These are phyloP conservation scores for Notarius lentiginosus DNA, from an alignment of 2,113 vertebrate genomes.

Conservation along the genomic window DNA sequence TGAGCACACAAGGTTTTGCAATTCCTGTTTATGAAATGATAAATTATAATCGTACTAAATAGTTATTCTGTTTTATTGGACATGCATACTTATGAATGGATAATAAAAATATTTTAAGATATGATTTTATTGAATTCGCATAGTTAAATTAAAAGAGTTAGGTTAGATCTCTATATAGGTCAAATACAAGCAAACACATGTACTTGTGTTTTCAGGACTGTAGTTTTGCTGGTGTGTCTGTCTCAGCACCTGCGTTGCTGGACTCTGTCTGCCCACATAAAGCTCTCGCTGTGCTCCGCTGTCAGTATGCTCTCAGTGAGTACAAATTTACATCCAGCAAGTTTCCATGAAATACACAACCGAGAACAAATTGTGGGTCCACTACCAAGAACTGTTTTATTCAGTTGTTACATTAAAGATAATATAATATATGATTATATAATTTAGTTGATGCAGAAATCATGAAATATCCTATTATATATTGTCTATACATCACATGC, in stretches of 20 bases:
- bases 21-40: background rate
- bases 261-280: constrained; percentile 56
- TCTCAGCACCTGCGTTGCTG: constrained; percentile 78
- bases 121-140: background rate
- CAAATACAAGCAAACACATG: background rate
- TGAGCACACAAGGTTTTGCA: background rate
- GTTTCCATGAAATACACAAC: background rate
- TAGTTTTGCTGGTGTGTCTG: constrained; percentile 72
- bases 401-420: background rate
- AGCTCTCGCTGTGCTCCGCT: constrained; percentile 44
- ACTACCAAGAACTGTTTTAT: background rate
- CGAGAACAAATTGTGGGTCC: background rate
- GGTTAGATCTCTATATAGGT: background rate
- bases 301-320: constrained; percentile 77
- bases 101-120: background rate
- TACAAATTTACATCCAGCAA: constrained; percentile 8
- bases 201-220: constrained; percentile 64
- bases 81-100: background rate
- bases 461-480: background rate
- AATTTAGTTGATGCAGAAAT: background rate
- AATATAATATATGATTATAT: background rate
- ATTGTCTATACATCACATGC: background rate
- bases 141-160: background rate
- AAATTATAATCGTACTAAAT: background rate
- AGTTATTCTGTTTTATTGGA: background rate